phyloP scores from a whole-genome alignment of 2,888 invertebrate genomes.

The Dynastes maya region DNA sequence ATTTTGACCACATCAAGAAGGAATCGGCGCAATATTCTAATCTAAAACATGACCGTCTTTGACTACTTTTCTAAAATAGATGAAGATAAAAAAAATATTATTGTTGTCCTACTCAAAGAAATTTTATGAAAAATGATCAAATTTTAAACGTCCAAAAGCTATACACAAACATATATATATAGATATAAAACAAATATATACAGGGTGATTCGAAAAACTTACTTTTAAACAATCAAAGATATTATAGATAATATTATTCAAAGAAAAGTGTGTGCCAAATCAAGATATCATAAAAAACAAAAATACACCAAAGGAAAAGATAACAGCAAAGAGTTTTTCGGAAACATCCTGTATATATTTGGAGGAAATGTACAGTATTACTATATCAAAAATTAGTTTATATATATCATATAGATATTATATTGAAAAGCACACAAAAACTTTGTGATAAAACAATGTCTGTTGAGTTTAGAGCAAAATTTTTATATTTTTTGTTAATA shows the following conservation, averaged over 20 bases:
- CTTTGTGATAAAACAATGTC: not conserved
- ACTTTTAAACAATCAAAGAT: too few relatives aligned
- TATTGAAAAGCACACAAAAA: not conserved
- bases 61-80: not conserved
- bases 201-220: not conserved
- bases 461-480: too few relatives aligned
- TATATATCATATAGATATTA: conserved; percentile 9
- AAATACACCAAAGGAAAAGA: too few relatives aligned
- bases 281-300: too few relatives aligned
- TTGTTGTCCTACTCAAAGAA: not conserved
- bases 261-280: too few relatives aligned
- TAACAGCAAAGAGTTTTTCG: too few relatives aligned
- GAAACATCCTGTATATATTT: too few relatives aligned
- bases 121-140: conserved; percentile 7
- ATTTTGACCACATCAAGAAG: conserved; percentile 12
- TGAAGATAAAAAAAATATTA: not conserved
- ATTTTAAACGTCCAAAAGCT: conserved; percentile 12
- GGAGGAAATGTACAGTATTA: too few relatives aligned
- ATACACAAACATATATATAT: not conserved
- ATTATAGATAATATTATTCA: too few relatives aligned
- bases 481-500: too few relatives aligned
- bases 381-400: not conserved
- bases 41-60: not conserved
- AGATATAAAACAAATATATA: not conserved
- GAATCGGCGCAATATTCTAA: not conserved